phyloP scores from a whole-genome alignment of 1,140 invertebrate species.

The Trichoplusia ni region DNA sequence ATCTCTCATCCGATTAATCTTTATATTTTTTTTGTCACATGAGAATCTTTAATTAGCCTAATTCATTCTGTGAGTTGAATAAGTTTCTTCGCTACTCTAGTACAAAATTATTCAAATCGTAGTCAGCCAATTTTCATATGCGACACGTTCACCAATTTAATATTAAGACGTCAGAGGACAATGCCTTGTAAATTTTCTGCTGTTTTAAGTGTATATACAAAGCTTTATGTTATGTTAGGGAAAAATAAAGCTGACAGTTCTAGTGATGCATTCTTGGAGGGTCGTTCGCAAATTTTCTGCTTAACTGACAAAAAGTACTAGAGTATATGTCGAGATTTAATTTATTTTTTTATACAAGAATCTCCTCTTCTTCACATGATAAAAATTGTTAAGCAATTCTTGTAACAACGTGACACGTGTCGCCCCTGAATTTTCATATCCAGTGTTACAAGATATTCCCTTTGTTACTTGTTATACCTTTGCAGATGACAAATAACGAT shows the following conservation, averaged over 20 bases:
- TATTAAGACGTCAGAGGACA: too few species aligned
- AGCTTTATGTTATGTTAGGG: background rate
- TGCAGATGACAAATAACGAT: conserved; percentile 29
- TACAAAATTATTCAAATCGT: too few species aligned
- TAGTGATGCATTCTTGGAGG: conserved; percentile 38
- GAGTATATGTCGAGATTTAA: conserved; percentile 10
- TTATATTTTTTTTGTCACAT: too few species aligned
- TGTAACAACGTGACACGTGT: background rate
- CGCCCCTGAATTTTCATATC: too few species aligned
- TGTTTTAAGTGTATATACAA: conserved; percentile 3
- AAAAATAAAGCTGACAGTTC: background rate
- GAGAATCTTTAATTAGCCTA: too few species aligned
- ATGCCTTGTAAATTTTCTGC: too few species aligned
- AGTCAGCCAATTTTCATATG: too few species aligned
- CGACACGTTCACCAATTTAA: too few species aligned
- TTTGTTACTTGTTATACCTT: background rate
- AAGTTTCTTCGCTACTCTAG: too few species aligned
- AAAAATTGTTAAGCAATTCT: background rate
- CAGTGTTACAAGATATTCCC: too few species aligned
- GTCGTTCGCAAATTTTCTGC: conserved; percentile 38
- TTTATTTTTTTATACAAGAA: conserved; percentile 12
- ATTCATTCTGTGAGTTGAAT: too few species aligned
- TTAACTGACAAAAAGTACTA: conserved; percentile 28
- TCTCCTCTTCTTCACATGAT: background rate
- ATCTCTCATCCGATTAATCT: too few species aligned